Conservation (phyloP, 2,888 invertebrate species). For the Formica aserva region DNA sequence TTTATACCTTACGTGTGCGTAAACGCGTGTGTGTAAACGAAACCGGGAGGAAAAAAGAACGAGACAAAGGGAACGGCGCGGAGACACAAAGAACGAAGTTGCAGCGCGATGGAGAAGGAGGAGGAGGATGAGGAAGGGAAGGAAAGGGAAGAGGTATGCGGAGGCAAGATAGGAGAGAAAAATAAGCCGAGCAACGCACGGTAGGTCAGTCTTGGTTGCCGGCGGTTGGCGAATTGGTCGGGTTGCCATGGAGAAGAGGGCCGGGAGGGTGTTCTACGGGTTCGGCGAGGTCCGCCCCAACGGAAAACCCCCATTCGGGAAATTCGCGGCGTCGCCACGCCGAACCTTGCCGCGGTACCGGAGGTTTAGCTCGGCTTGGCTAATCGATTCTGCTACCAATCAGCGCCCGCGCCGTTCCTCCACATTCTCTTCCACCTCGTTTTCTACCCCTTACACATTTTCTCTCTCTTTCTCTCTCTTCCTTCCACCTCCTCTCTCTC, state of each 20-base stretch:
- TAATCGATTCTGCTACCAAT: slow-evolving; percentile 86
- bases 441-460: slow-evolving; percentile 9
- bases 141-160: slow-evolving; percentile 12
- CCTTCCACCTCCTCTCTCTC: neutral
- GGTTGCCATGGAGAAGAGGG: slow-evolving; percentile 84
- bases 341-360: slow-evolving; percentile 77
- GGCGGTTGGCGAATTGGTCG: slow-evolving; percentile 84
- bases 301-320: slow-evolving; percentile 84
- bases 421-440: slow-evolving; percentile 59
- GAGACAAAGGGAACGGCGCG: slow-evolving; percentile 45
- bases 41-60: slow-evolving; percentile 44
- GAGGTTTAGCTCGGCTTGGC: slow-evolving; percentile 77
- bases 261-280: slow-evolving; percentile 77
- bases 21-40: slow-evolving; percentile 55
- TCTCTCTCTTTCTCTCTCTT: neutral
- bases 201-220: slow-evolving; percentile 80
- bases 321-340: slow-evolving; percentile 83
- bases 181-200: slow-evolving; percentile 70
- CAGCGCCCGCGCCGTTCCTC: slow-evolving; percentile 78
- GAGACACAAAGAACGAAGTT: slow-evolving; percentile 63
- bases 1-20: slow-evolving; percentile 1
- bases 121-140: slow-evolving; percentile 6
- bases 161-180: slow-evolving; percentile 61
- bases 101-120: slow-evolving; percentile 27
- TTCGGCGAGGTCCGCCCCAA: slow-evolving; percentile 77